phyloP scores from a whole-genome alignment of 2,888 invertebrate genomes.

The Leucophenga montana region DNA sequence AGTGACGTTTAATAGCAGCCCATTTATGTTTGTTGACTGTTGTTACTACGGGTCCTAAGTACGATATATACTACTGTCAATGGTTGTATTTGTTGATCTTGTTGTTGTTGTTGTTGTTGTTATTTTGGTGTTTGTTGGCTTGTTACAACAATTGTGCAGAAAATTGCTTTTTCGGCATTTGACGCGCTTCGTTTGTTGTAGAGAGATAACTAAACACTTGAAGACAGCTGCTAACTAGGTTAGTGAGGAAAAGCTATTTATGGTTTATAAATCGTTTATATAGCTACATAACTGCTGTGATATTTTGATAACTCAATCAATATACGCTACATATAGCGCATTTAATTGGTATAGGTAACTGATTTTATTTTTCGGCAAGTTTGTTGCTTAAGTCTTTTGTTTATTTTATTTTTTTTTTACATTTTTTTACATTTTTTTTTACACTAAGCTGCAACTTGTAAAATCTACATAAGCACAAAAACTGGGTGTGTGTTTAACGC shows the following conservation, averaged over 20 bases:
- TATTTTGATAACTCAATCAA: constrained; percentile 17
- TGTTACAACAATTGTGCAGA: constrained; percentile 16
- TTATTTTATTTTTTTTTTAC: neutral
- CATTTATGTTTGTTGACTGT: constrained; percentile 22
- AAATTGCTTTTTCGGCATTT: neutral
- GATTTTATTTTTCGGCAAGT: constrained; percentile 27
- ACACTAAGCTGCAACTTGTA: no score
- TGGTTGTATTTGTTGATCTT: neutral
- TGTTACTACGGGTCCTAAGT: neutral
- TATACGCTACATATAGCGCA: neutral
- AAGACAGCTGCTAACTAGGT: constrained; percentile 7
- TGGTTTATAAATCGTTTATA: no score
- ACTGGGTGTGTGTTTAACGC: constrained; percentile 48
- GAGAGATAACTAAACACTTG: neutral
- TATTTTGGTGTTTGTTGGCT: neutral
- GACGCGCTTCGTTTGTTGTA: constrained; percentile 25
- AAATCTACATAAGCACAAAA: neutral
- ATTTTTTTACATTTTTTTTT: no score
- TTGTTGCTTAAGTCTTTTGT: constrained; percentile 39
- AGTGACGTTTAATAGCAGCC: constrained; percentile 23
- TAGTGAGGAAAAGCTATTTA: neutral
- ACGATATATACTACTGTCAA: neutral
- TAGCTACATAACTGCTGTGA: no score
- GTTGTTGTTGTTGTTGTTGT: neutral
- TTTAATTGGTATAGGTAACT: neutral